Conservation (phyloP, 2,888 invertebrate genomes). For the Oeneis ivallda region DNA sequence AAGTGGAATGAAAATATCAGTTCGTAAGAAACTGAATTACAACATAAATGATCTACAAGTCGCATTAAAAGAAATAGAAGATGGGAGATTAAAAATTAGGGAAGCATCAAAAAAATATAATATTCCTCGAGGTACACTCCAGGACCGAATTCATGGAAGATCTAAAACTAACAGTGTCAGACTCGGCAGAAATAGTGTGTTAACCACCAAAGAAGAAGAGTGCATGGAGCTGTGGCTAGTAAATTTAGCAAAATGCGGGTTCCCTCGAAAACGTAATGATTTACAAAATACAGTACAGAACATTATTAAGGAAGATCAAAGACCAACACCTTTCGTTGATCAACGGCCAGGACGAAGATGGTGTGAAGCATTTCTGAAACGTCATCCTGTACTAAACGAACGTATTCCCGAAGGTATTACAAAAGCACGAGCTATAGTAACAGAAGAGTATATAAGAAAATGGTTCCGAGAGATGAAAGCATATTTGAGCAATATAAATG, state of each 20-base stretch:
- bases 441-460: neutral
- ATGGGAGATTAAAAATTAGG: no score
- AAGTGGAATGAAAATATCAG: no score
- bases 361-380: neutral
- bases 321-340: neutral
- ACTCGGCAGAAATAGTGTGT: no score
- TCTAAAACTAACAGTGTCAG: no score
- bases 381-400: neutral
- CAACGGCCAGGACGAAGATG: neutral
- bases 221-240: no score
- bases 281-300: neutral
- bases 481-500: neutral
- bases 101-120: no score
- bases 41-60: no score
- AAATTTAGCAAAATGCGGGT: neutral
- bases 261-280: neutral
- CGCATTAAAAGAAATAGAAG: no score
- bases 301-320: neutral
- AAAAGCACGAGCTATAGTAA: neutral
- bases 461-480: neutral
- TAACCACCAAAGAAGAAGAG: no score
- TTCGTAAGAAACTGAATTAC: no score
- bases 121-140: no score
- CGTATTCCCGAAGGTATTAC: neutral
- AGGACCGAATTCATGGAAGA: no score